Percentiles rank a stretch among this genome's conserved stretches.
These are phyloP conservation scores for Zootermopsis nevadensis DNA, from an alignment of 2,888 invertebrate genomes.

Conservation along the genomic window DNA sequence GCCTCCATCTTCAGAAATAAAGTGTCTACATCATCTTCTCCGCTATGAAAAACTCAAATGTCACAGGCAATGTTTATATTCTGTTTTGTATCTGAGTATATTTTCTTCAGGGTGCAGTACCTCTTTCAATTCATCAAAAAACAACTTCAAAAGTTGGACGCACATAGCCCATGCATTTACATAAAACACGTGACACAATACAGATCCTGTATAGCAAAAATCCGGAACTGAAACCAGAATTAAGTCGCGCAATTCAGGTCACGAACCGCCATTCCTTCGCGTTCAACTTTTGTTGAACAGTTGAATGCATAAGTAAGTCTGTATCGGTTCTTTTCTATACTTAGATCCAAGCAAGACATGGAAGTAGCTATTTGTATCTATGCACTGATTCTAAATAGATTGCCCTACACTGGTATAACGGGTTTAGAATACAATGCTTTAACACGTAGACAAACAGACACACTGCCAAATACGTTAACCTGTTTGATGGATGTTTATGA, in stretches of 20 bases:
- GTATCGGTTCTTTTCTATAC: conserved; percentile 16
- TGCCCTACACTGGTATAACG: neutral
- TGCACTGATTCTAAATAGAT: conserved; percentile 23
- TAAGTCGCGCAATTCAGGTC: neutral
- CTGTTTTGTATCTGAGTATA: no score
- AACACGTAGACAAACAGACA: neutral
- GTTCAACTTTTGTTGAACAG: conserved; percentile 10
- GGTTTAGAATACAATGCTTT: conserved; percentile 7
- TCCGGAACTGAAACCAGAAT: conserved; percentile 12
- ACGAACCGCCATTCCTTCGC: conserved; percentile 13
- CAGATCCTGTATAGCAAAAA: neutral
- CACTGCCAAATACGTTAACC: conserved; percentile 10
- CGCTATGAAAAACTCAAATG: no score
- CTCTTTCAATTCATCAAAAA: no score
- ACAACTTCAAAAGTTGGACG: no score
- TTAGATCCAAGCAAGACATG: neutral
- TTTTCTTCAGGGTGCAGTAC: no score
- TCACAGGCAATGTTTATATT: no score
- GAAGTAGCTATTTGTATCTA: conserved; percentile 21
- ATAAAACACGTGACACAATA: neutral
- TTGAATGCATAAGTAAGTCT: conserved; percentile 9
- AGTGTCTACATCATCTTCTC: no score
- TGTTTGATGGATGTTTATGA: neutral
- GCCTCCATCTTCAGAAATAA: no score
- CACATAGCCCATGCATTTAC: neutral